Base-by-base conservation (phyloP, 2,888 invertebrate genomes). In the Mantis religiosa region DNA sequence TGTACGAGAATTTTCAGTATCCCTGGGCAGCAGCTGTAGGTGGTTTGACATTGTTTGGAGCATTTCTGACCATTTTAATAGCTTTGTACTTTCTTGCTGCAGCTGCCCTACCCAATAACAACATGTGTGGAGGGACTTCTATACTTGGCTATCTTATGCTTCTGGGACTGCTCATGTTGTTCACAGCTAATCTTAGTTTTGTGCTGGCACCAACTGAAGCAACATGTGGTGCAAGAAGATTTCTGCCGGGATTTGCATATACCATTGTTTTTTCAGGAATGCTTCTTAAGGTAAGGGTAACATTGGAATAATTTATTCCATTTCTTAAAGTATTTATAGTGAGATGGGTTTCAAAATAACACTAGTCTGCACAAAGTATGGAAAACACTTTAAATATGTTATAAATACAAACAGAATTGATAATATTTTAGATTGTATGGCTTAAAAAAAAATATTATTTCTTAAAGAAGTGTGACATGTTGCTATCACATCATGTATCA, bases 101-200 rank as follows among this genome's bases (percentile, higher is more conserved):
- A n/a, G 89, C 90, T 81, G 89, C 90, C 15, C 28, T 90, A 2
- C 90, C 90, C 28, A 90, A 90, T 34, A 89, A 85, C 81, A 88
- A 90, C 85, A 86, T 89, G 28, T 84, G 89, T 34, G 90, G 89
- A 47, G 90, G 89, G 71, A 90, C 90, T 15, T 91, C 93, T 0
- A 92, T 93, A n/a, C 91, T 94, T 3, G 94, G 93, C 4, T 93
- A 93, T 91, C 92, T 93, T 90, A 92, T 93, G 34, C 91, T 93
- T 27, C 92, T 93, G 85, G 94, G 93, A 25, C 91, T 94, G 88
- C 91, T 93, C 34, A 90, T 93, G 25, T 90, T 93, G 89, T 94
- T 93, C 90, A 92, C 92, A 3, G 91, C 93, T 82, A 90, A 90
- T 84, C 87, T 91, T 28, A 90, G 90, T 30, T 90, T 90, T 86